Evolutionary conservation across 2,113 vertebrate species (phyloP).

Genomic region (Columba janthina): DNA sequence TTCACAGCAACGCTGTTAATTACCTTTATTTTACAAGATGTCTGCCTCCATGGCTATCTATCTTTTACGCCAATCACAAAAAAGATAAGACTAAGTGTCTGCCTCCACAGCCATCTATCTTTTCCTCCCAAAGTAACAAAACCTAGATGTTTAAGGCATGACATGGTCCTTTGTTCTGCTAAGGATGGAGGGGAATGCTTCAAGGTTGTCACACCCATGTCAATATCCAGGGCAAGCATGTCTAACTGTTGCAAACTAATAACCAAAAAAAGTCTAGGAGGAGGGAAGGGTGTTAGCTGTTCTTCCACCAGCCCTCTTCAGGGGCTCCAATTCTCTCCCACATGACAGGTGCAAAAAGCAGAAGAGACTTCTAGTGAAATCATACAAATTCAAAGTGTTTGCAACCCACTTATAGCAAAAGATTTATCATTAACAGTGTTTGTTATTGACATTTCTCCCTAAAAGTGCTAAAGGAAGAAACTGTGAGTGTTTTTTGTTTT

Average conservation of each 20-base stretch:
- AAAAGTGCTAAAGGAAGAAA: neutral
- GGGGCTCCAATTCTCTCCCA: neutral
- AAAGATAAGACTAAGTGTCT: too few relatives aligned
- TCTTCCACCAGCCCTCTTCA: neutral
- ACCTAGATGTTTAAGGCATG: too few relatives aligned
- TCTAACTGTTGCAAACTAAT: neutral
- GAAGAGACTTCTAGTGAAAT: neutral
- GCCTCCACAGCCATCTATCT: too few relatives aligned
- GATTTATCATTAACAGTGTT: neutral
- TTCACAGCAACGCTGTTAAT: too few relatives aligned
- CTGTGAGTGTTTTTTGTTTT: neutral
- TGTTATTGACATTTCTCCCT: neutral
- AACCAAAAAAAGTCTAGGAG: neutral
- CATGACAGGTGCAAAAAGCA: neutral
- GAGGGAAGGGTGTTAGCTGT: neutral
- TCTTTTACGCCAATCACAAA: too few relatives aligned
- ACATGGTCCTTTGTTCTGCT: too few relatives aligned
- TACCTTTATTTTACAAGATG: too few relatives aligned
- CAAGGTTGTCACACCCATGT: neutral
- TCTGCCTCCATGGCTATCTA: too few relatives aligned
- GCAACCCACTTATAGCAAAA: neutral
- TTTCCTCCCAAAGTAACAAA: too few relatives aligned
- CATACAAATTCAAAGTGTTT: neutral
- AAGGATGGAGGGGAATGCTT: too few relatives aligned
- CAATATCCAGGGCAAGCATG: neutral